These are phyloP conservation scores for Whitmania pigra DNA, from an alignment of 1,140 invertebrate genomes.

Conservation along the genomic window DNA sequence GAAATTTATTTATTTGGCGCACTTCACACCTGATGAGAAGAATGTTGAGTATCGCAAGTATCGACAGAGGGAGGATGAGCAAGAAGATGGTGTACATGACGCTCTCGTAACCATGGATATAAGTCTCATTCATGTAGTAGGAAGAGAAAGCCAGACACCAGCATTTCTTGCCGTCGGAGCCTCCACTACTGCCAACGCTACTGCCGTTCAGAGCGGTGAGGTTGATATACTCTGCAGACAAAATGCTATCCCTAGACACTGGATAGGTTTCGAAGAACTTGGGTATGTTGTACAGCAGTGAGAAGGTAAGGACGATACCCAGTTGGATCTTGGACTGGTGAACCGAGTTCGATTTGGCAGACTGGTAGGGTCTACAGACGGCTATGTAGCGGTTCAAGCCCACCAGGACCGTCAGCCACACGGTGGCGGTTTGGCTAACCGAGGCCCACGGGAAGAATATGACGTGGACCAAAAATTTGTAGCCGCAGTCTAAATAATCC, in stretches of 20 bases:
- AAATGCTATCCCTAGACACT: neutral
- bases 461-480: conserved; percentile 10
- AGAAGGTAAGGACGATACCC: conserved; percentile 14
- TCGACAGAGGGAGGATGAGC: conserved; percentile 21
- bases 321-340: conserved; percentile 21
- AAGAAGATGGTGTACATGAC: conserved; percentile 24
- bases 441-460: conserved; percentile 12
- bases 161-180: neutral
- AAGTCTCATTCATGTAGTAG: conserved; percentile 11
- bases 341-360: conserved; percentile 17
- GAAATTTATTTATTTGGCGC: too few species aligned
- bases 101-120: conserved; percentile 20
- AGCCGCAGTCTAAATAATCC: conserved; percentile 7
- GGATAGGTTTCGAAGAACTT: conserved; percentile 7
- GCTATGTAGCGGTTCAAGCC: conserved; percentile 24
- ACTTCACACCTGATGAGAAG: conserved; percentile 16
- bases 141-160: neutral
- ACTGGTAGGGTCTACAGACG: conserved; percentile 23
- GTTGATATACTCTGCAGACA: neutral
- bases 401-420: conserved; percentile 25
- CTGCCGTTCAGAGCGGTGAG: too few species aligned
- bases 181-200: too few species aligned
- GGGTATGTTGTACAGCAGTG: conserved; percentile 22
- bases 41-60: conserved; percentile 24
- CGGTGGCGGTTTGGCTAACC: conserved; percentile 21